Percentiles rank a stretch among this genome's conserved stretches.
phyloP scores from a whole-genome alignment of 2,113 vertebrate genomes.

The Eclectus roratus region DNA sequence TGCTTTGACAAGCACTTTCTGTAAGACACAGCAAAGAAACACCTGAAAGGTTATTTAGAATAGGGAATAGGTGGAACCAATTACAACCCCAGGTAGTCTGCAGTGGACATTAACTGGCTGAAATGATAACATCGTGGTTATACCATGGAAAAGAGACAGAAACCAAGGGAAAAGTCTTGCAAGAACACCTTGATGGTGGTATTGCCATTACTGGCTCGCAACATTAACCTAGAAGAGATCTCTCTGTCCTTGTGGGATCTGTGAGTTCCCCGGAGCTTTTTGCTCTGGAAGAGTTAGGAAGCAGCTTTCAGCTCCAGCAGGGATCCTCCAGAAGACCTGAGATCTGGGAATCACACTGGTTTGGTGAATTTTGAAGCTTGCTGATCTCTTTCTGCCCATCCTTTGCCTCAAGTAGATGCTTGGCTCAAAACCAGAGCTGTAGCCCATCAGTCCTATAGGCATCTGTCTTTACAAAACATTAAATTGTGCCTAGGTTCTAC shows the following conservation, averaged over 20 bases:
- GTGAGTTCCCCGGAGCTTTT: background rate
- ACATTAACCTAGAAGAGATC: background rate
- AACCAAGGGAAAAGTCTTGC: background rate
- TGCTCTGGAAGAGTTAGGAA: background rate
- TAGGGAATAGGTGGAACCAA: background rate
- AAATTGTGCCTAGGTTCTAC: background rate
- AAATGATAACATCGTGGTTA: background rate
- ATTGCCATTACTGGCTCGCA: fast-evolving
- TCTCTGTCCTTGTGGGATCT: background rate
- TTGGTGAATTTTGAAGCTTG: background rate
- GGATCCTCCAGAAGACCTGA: background rate
- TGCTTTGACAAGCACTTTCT: background rate
- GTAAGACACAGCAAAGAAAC: background rate
- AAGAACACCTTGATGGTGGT: background rate
- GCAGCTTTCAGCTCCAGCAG: background rate
- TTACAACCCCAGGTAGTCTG: background rate
- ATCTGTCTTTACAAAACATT: background rate
- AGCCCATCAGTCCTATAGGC: background rate
- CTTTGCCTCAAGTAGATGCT: background rate
- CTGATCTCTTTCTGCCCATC: background rate
- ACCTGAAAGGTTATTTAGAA: background rate
- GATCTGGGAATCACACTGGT: background rate
- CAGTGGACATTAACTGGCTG: background rate
- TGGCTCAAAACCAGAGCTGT: background rate
- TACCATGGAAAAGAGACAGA: background rate